Evolutionary conservation across 2,113 vertebrate species (phyloP).

Genomic region (Macquaria ambigua): DNA sequence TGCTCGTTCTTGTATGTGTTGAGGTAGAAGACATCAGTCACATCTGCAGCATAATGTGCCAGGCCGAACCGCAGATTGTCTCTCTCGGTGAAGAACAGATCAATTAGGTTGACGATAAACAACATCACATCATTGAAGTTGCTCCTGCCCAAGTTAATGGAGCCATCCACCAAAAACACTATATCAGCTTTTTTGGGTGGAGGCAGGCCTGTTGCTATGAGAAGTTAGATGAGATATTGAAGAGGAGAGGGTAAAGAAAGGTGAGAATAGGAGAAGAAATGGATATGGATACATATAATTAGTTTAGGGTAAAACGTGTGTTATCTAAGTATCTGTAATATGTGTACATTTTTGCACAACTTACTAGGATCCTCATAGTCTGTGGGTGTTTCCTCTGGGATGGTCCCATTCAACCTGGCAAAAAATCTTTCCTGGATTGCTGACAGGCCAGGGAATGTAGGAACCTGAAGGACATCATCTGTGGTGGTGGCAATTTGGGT

Average conservation of each 20-base stretch:
- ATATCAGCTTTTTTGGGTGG: constrained; percentile 91
- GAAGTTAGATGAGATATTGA: constrained; percentile 12
- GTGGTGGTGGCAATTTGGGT: constrained; percentile 82
- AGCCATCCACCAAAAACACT: constrained; percentile 95
- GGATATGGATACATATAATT: background rate
- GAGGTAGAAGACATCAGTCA: constrained; percentile 92
- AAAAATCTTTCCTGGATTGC: constrained; percentile 79
- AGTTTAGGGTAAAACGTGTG: background rate
- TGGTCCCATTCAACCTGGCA: constrained; percentile 71
- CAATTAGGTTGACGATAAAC: constrained; percentile 90
- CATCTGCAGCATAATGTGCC: constrained; percentile 92
- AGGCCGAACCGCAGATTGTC: constrained; percentile 91
- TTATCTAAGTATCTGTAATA: background rate
- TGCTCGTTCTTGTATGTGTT: constrained; percentile 88
- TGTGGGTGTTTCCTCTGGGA: background rate
- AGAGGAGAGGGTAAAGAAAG: background rate
- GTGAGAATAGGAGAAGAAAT: too few species aligned
- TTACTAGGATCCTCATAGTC: constrained; percentile 58
- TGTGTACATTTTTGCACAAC: constrained; percentile 38
- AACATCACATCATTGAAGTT: constrained; percentile 89
- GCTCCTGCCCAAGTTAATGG: constrained; percentile 90
- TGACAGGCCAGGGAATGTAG: constrained; percentile 86
- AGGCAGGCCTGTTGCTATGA: constrained; percentile 31
- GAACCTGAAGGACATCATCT: constrained; percentile 85
- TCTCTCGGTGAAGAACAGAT: constrained; percentile 87